Conservation (phyloP, 2,888 invertebrate species). For the Encarsia formosa region DNA sequence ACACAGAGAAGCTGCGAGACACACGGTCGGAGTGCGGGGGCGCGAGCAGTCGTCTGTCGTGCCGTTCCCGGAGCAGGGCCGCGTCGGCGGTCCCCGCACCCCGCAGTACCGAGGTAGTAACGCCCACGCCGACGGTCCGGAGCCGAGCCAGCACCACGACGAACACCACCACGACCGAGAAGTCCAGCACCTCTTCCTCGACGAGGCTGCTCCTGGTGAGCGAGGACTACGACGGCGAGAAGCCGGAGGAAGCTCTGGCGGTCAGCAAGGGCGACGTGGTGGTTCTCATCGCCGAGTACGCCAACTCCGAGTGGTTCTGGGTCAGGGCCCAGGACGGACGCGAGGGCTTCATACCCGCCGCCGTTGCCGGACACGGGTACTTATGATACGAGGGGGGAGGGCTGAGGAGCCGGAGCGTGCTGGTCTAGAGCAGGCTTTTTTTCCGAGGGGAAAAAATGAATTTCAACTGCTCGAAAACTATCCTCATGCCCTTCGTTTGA, state of each 20-base stretch:
- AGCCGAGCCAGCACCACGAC: conserved; percentile 4
- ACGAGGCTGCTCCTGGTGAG: conserved; percentile 15
- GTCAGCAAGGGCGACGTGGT: conserved; percentile 56
- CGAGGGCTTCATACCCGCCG: conserved; percentile 75
- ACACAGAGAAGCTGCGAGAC: conserved; percentile 66
- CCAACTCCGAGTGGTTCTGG: conserved; percentile 64
- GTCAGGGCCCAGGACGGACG: conserved; percentile 66
- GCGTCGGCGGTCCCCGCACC: not conserved
- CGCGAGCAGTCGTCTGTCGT: conserved; percentile 49
- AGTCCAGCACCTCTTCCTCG: not conserved
- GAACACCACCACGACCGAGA: not conserved
- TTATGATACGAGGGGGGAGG: conserved; percentile 56
- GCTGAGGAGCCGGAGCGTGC: too few relatives aligned
- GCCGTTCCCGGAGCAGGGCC: conserved; percentile 35
- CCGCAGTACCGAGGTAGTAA: not conserved
- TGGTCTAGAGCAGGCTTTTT: too few relatives aligned
- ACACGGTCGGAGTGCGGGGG: conserved; percentile 66
- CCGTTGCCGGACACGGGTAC: conserved; percentile 73
- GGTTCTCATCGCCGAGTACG: conserved; percentile 58
- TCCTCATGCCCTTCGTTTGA: too few relatives aligned
- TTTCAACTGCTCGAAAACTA: too few relatives aligned
- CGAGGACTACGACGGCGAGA: conserved; percentile 15
- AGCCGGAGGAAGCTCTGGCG: conserved; percentile 1
- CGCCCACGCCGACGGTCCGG: not conserved
- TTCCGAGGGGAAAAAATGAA: too few relatives aligned